Conservation (phyloP, 2,888 invertebrate species). For the Toxonevra muliebris region DNA sequence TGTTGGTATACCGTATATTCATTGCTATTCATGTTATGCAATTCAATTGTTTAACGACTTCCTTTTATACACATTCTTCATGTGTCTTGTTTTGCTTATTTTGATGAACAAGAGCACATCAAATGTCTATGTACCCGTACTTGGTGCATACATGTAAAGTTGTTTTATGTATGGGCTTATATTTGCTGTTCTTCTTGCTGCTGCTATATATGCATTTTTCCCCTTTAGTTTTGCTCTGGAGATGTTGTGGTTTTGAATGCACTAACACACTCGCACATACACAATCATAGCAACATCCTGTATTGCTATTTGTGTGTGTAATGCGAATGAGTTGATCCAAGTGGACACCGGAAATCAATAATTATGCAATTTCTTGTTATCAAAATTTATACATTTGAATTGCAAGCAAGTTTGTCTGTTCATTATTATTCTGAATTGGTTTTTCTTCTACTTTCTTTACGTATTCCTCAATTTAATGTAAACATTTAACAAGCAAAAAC, state of each 20-base stretch:
- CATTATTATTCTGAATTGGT: too few species aligned
- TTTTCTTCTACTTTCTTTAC: too few species aligned
- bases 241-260: not conserved
- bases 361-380: conserved; percentile 61
- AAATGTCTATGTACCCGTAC: not conserved
- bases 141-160: not conserved
- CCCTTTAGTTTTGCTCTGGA: not conserved
- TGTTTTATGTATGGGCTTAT: not conserved
- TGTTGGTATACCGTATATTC: not conserved
- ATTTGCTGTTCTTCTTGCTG: not conserved
- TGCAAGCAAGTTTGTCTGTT: conserved; percentile 38
- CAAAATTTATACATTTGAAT: conserved; percentile 30
- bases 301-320: not conserved
- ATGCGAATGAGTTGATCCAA: conserved; percentile 43
- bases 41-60: conserved; percentile 52
- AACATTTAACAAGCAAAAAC: too few species aligned
- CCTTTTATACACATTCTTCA: conserved; percentile 19
- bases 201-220: not conserved
- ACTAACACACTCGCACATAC: not conserved
- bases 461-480: too few species aligned
- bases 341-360: conserved; percentile 57
- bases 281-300: not conserved
- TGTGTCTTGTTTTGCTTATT: conserved; percentile 1
- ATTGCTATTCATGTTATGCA: conserved; percentile 56
- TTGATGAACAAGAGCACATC: conserved; percentile 6